phyloP scores from a whole-genome alignment of 2,113 vertebrate species.

The Ginglymostoma cirratum region DNA sequence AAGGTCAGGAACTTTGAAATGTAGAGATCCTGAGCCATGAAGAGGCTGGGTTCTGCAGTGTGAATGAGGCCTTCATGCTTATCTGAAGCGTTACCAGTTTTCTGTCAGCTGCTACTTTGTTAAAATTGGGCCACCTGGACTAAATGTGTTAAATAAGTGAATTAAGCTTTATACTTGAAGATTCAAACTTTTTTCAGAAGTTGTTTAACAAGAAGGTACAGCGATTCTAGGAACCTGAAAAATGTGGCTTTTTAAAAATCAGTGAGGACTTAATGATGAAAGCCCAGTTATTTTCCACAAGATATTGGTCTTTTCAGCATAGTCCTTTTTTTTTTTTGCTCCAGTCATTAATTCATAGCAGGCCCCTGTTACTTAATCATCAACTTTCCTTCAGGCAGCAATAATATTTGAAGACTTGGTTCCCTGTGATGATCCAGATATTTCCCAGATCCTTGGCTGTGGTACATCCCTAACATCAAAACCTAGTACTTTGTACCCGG shows the following conservation, averaged over 20 bases:
- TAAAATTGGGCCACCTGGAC: background rate
- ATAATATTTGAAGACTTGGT: background rate
- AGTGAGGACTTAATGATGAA: background rate
- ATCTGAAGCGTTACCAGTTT: background rate
- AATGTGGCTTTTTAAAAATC: background rate
- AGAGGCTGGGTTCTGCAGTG: background rate
- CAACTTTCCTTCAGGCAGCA: background rate
- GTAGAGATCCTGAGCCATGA: background rate
- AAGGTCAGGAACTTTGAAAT: background rate
- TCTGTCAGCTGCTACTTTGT: background rate
- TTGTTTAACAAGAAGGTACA: background rate
- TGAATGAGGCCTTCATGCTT: background rate
- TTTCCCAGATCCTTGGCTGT: background rate
- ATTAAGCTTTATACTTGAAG: constrained; percentile 14
- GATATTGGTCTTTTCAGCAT: background rate
- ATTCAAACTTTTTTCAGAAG: background rate
- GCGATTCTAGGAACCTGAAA: background rate
- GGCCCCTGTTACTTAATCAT: background rate
- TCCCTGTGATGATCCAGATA: background rate
- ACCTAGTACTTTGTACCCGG: background rate
- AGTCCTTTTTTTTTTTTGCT: background rate
- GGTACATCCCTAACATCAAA: background rate
- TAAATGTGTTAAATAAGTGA: background rate
- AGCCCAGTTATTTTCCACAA: background rate
- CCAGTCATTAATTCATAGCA: background rate